Evolutionary conservation across 2,888 invertebrate genomes (phyloP).

Genomic region (Homarus gammarus): DNA sequence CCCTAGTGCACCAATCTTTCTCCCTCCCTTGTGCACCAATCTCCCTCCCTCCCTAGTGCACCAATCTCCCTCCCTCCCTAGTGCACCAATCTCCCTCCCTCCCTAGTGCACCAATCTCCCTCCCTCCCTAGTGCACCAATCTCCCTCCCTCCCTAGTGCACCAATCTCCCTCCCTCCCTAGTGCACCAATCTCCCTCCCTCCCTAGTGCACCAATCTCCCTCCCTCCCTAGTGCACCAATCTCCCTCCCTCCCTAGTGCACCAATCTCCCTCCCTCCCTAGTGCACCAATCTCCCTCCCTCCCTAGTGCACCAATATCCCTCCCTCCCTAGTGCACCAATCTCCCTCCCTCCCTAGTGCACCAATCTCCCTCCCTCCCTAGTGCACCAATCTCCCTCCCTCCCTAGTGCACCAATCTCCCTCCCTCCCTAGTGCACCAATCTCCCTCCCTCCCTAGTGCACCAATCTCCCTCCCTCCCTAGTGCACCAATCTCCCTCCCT

Average conservation of each 20-base stretch:
- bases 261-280: neutral
- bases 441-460: neutral
- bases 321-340: too few species aligned
- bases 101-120: neutral
- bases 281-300: slow-evolving; percentile 12
- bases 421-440: neutral
- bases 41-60: neutral
- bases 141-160: neutral
- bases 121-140: neutral
- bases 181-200: neutral
- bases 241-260: neutral
- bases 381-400: neutral
- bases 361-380: too few species aligned
- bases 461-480: neutral
- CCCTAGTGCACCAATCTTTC: neutral
- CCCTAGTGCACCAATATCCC: too few species aligned
- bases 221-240: neutral
- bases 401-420: neutral
- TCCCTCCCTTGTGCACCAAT: neutral
- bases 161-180: neutral
- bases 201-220: neutral
- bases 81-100: neutral
- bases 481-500: too few species aligned
- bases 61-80: neutral
- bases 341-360: too few species aligned